These are phyloP conservation scores for Triplophysa siluroides DNA, from an alignment of 2,113 vertebrate species.

Conservation along the genomic window DNA sequence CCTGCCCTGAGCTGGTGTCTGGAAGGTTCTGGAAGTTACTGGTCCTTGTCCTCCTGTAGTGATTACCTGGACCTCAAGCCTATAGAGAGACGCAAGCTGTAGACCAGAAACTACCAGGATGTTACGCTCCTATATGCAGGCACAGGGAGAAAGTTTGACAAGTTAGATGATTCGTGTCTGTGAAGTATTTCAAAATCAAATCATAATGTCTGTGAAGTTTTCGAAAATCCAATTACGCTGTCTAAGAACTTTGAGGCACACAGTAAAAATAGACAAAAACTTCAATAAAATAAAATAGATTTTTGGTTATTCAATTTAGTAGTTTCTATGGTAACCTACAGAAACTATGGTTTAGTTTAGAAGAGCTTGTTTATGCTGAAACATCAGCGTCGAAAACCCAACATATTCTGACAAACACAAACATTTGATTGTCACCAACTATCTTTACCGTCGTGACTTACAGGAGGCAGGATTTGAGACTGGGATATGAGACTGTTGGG, in stretches of 20 bases:
- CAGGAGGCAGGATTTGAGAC: constrained; percentile 86
- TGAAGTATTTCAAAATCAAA: neutral
- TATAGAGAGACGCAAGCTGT: constrained; percentile 63
- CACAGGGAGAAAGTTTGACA: neutral
- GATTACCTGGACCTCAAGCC: constrained; percentile 66
- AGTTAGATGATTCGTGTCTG: neutral
- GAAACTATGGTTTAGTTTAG: neutral
- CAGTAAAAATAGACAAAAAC: too few relatives aligned
- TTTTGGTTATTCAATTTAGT: too few relatives aligned
- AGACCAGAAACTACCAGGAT: constrained; percentile 65
- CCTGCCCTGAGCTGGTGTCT: constrained; percentile 61
- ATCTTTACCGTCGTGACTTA: constrained; percentile 64
- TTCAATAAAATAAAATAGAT: too few relatives aligned
- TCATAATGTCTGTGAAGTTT: neutral
- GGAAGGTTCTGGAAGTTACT: constrained; percentile 62
- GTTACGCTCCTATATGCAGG: constrained; percentile 54
- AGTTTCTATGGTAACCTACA: too few relatives aligned
- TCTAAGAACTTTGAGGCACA: neutral
- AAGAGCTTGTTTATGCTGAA: neutral
- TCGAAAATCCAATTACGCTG: neutral
- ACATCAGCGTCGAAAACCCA: neutral
- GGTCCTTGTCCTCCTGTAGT: constrained; percentile 64
- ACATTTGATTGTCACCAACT: neutral
- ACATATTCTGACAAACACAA: neutral
- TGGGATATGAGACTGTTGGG: constrained; percentile 87